These are phyloP conservation scores for Prietella phreatophila DNA, from an alignment of 2,113 vertebrate species.

Conservation along the genomic window DNA sequence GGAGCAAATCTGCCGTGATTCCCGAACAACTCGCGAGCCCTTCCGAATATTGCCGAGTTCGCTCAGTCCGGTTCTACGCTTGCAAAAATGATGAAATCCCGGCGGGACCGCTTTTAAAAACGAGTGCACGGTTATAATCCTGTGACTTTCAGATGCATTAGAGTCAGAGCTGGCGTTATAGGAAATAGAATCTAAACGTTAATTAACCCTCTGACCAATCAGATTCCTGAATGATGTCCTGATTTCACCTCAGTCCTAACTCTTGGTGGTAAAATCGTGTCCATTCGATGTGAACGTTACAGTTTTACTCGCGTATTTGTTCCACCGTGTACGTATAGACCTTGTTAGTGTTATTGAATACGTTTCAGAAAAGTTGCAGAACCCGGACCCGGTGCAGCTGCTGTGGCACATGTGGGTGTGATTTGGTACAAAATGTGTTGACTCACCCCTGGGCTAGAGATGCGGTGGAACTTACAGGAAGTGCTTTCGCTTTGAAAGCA, in stretches of 20 bases:
- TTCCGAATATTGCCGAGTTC: too few relatives aligned
- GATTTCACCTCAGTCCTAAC: neutral
- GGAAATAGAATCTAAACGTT: too few relatives aligned
- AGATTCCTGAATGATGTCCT: neutral
- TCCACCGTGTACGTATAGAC: neutral
- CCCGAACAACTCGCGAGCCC: too few relatives aligned
- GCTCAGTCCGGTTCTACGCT: too few relatives aligned
- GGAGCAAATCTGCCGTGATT: too few relatives aligned
- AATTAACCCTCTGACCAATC: too few relatives aligned
- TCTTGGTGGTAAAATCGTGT: neutral
- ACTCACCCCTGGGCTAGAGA: slow-evolving; percentile 11
- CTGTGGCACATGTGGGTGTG: neutral
- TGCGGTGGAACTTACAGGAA: slow-evolving; percentile 11
- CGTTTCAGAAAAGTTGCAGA: neutral
- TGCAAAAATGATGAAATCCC: too few relatives aligned
- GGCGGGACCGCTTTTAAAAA: too few relatives aligned
- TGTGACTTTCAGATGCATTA: too few relatives aligned
- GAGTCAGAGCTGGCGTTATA: too few relatives aligned
- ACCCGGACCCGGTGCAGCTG: neutral
- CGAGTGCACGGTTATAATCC: neutral
- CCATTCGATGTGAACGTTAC: too few relatives aligned
- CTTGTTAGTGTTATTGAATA: neutral
- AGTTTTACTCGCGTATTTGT: neutral
- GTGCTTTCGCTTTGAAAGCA: slow-evolving; percentile 11
- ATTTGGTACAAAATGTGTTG: neutral